Evolutionary conservation across 2,888 invertebrate genomes (phyloP), one percentile per base, ranked within the genome.

Genomic region (Calliphora vomitoria): DNA sequence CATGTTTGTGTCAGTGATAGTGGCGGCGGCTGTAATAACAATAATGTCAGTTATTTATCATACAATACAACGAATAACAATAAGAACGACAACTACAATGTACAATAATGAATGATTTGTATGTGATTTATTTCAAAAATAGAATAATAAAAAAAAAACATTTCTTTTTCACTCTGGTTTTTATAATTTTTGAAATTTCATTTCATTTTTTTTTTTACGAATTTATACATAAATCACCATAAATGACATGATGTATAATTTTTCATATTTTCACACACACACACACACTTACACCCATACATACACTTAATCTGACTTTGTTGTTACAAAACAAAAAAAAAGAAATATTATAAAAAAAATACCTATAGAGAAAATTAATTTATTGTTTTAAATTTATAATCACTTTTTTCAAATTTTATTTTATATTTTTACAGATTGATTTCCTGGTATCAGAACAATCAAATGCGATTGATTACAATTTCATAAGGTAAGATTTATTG

Each of bases 1-100:
- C 58, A 20, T 64, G 47, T 82, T 74, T 35, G 11, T 68, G 72
- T 66, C 72, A 81, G 71, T 80, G 83, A 81, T 87, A 83, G 87
- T 69, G 79, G 72, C 69, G 75, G 66, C 71, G 81, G 72, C 55
- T 81, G 72, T 82, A 79, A 58, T 79, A 85, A 80, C 69, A 75
- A 85, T 85, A 87, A 85, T 87, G 85, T 4, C 78, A 72, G 78
- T 80, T 87, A 87, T 87, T 85, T 85, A 87, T 85, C 82, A 87
- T 69, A 75, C 80, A 78, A 50, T 35, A 82, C 60, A 53, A 58
- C 68, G 71, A 25, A 55, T 41, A 75, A 50, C 18, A 60, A 60
- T 35, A 81, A 72, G 15, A 50, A 64, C 25, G 72, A 64, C 62
- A 72, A 44, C 69, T 31, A 44, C 69, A 83, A 64, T 62, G n/a